phyloP scores from a whole-genome alignment of 2,113 vertebrate genomes.

The Gymnobelideus leadbeateri region DNA sequence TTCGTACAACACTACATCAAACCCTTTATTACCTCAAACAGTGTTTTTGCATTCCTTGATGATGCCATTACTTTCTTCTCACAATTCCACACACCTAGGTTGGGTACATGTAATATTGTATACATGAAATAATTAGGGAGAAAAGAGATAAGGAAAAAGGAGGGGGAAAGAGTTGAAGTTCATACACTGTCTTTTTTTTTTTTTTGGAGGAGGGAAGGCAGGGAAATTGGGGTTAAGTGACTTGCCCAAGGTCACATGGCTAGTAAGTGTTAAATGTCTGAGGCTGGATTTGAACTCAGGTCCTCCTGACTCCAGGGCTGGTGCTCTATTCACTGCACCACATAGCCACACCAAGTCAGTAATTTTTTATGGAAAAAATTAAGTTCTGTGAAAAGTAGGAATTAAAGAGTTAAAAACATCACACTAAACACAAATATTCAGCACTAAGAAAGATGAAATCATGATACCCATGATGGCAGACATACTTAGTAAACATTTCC shows the following conservation, averaged over 20 bases:
- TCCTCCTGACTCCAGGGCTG: too few species aligned
- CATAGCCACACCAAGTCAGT: not conserved
- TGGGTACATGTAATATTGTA: not conserved
- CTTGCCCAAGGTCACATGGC: too few species aligned
- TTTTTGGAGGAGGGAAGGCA: too few species aligned
- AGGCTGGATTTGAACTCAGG: too few species aligned
- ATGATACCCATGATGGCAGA: conserved; percentile 43
- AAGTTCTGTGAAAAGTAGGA: conserved; percentile 17
- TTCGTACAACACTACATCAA: not conserved
- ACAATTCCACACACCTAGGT: not conserved
- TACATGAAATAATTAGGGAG: not conserved
- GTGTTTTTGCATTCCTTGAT: conserved; percentile 33
- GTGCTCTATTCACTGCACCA: too few species aligned
- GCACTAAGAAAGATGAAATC: conserved; percentile 20
- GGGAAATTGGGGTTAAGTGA: too few species aligned
- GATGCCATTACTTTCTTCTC: not conserved
- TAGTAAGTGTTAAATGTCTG: too few species aligned
- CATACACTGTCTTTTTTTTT: not conserved
- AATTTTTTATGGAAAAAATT: conserved; percentile 41
- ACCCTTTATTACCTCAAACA: conserved; percentile 26
- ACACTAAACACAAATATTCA: conserved; percentile 13
- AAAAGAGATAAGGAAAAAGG: not conserved
- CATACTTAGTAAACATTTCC: conserved; percentile 78
- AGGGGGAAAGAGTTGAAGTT: conserved; percentile 10
- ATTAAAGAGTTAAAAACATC: conserved; percentile 31